Base-by-base conservation (phyloP, 2,888 invertebrate genomes). In the Yponomeuta sedellus region DNA sequence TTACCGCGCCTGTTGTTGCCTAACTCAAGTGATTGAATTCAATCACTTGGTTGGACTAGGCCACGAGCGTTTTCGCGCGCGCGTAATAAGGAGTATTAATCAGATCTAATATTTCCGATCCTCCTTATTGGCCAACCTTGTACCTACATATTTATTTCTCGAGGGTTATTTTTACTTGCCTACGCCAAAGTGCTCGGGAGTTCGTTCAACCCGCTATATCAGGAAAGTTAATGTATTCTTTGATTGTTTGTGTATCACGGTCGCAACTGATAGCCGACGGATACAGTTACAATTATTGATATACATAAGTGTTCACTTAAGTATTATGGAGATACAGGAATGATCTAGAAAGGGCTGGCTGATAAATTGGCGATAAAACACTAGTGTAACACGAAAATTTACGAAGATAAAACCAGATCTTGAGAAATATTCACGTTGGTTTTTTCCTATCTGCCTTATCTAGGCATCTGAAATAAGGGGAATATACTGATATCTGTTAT, bases 211-310 rank as follows among this genome's bases (percentile, higher is more conserved):
- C 88, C 72, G 71, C 79, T 88, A 89, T 90, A 89, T 90, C 89
- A 40, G 5, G 39, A 61, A 66, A 70, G 76, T 82, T 83, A 85
- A 86, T 87, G 82, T 86, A 80, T 88, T 87, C 86, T 82, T 78
- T 83, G 88, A 90, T 89, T 89, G 85, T 88, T 82, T 82, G 84
- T 89, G 84, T 89, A 90, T 89, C 86, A 75, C 67, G 69, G 72
- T 70, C 70, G 66, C 22, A 39, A 68, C 71, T 12, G 85, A 85
- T 86, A 85, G 58, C 67, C 16, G 44, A 52, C 16, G 44, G 44
- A 52, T 52, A 52, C 44, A 52, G 16, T 52, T 52, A 52, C 5
- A 52, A 52, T 52, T 52, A 16, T 52, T 52, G 44, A 52, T 52
- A 52, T 16, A 52, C 44, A 16, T 52, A 52, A 52, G 44, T 52